phyloP scores from a whole-genome alignment of 2,113 vertebrate genomes.

The Hippopotamus amphibius region DNA sequence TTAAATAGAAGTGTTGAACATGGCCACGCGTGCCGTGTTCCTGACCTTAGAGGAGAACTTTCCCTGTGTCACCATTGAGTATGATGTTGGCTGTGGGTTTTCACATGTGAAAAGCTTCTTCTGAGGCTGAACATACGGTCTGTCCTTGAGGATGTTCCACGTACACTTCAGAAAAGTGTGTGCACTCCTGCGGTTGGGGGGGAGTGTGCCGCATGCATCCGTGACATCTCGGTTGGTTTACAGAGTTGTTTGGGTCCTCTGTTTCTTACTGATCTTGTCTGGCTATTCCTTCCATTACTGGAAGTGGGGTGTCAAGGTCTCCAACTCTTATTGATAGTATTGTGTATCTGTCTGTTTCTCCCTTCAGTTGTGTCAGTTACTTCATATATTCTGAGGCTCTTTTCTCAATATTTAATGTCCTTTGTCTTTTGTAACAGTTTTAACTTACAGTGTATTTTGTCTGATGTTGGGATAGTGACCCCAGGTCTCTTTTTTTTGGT shows the following conservation, averaged over 20 bases:
- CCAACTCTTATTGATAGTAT: fast-evolving
- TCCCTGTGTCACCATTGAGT: neutral
- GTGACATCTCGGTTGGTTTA: neutral
- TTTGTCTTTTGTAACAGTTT: neutral
- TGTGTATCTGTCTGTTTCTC: fast-evolving
- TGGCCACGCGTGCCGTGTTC: neutral
- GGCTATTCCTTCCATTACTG: fast-evolving
- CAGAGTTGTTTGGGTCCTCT: fast-evolving
- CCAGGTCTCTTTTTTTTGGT: neutral
- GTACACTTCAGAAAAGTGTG: too few species aligned
- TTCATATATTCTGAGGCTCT: neutral
- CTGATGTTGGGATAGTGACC: too few species aligned
- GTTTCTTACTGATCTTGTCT: fast-evolving
- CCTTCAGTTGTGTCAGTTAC: neutral
- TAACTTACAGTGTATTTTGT: neutral
- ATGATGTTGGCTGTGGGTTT: neutral
- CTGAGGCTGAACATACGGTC: neutral
- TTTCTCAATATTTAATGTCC: neutral
- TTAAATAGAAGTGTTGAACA: neutral
- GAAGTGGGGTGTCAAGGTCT: fast-evolving
- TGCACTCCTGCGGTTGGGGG: neutral
- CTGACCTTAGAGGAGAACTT: neutral
- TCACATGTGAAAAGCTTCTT: neutral
- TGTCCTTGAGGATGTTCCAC: neutral
- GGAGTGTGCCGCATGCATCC: neutral